Evolutionary conservation across 2,797 vertebrate species (phyloP), one percentile per base, ranked within the genome.

Genomic region (Lacerta bilineata): DNA sequence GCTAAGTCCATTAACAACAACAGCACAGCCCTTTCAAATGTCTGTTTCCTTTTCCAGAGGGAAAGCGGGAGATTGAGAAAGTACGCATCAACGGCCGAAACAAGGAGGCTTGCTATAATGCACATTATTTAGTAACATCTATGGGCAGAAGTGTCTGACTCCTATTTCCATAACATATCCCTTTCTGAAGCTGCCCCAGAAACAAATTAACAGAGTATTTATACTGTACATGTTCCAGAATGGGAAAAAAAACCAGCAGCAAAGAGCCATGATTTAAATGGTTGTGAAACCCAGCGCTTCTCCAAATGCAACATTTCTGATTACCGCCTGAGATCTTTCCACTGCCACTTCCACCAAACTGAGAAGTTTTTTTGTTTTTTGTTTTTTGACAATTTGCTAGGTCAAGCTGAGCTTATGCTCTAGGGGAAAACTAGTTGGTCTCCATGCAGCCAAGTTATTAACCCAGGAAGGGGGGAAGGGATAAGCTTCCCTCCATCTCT

Each of bases 381-480:
- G 11, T 13, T 50, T 93, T 41, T 90, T 46, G 83, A 36, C 61
- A 89, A 69, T 91, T 83, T 88, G 90, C 77, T 82, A 80, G 43
- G 86, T 74, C 88, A 93, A 80, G 87, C 69, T 91, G 18, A 78
- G 55, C 85, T 92, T 92, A 55, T 80, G 36, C 90, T 92, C 89
- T 74, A 3, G 27, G 43, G 1, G 50, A 41, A 33, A 74, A 77
- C 77, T 33, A 77, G 11, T 43, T 89, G 46, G n/a, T 93, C 20
- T 94, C 89, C 87, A 90, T 46, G 61, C 7, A 91, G 33, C 9
- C 71, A 90, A 92, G 71, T 85, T 84, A 90, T 95, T 95, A 95
- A 95, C 76, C 81, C 86, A 90, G 74, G 33, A 50, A 50, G 13
- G 50, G 66, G n/a, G 33, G 86, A 90, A 93, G 93, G 90, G 90